Percentiles rank a stretch among this genome's conserved stretches.
Conservation (phyloP, 1,140 invertebrate genomes). For the Calosoma granatense region DNA sequence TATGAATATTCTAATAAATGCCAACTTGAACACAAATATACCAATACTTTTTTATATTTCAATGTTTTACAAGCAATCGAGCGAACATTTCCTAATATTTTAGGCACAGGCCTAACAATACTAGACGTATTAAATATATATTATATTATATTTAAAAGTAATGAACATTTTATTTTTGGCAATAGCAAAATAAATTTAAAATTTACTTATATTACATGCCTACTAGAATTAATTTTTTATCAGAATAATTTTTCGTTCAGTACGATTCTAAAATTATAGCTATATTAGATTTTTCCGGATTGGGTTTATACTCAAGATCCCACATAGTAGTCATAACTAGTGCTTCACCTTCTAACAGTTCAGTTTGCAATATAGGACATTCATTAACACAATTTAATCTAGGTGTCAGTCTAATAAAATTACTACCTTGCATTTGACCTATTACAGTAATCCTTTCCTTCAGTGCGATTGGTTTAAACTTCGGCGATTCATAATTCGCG, state of each 20-base stretch:
- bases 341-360: conserved; percentile 57
- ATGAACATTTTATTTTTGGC: no score
- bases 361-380: conserved; percentile 53
- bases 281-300: conserved; percentile 55
- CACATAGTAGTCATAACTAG: conserved; percentile 63
- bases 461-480: conserved; percentile 62
- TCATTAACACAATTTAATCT: conserved; percentile 56
- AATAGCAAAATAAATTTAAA: no score
- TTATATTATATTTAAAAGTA: no score
- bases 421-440: conserved; percentile 61
- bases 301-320: conserved; percentile 66
- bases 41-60: no score
- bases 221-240: no score
- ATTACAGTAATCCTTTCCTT: conserved; percentile 59
- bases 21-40: neutral
- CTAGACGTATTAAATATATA: no score
- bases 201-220: no score
- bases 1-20: neutral
- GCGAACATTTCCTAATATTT: no score
- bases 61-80: no score
- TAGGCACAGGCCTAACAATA: no score
- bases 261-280: conserved; percentile 66
- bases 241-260: no score
- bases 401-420: conserved; percentile 52
- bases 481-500: conserved; percentile 59